Base-by-base conservation (phyloP, 2,888 invertebrate species). In the Gymnocheta viridis region DNA sequence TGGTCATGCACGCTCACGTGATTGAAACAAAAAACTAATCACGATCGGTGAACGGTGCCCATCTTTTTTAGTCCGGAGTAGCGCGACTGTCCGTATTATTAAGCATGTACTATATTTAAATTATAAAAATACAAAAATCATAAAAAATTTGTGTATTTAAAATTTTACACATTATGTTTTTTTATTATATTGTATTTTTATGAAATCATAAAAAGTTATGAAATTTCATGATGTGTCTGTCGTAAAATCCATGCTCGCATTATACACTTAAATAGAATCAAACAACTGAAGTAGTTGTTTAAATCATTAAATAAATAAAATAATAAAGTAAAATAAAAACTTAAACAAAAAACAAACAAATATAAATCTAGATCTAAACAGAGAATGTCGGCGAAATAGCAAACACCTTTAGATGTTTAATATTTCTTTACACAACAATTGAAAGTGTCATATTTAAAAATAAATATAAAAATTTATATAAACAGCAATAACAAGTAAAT, bases 371-470 rank as follows among this genome's bases (percentile, higher is more conserved):
- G 56, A 84, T 80, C 81, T 81, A 38, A 56, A 81, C 60, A 54
- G 35, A 29, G 35, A 66, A 77, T 76, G 82, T 72, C 86, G 86
- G 86, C 80, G 80, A 82, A 83, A 67, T 62, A 67, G 66, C 51
- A 86, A 72, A 67, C 60, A 62, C 47, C 74, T 80, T 83, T 80
- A 74, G 85, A 83, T 62, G 83, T 83, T 76, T 78, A 79, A 82
- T 79, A 78, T 83, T 84, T 86, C 80, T 86, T 86, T 86, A 44
- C 84, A 66, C 47, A 85, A 85, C 86, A 86, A 86, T 86, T 82
- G 76, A 86, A 86, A 86, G 69, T 86, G 86, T 85, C 86, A 85
- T 66, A 86, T 86, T 82, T 85, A 54, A 38, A 81, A 84, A 47
- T 29, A 69, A 38, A 32, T n/a, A 64, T 3, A 51, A 51, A 27